Base-by-base conservation (phyloP, 2,113 vertebrate species). In the Ailurus styani region DNA sequence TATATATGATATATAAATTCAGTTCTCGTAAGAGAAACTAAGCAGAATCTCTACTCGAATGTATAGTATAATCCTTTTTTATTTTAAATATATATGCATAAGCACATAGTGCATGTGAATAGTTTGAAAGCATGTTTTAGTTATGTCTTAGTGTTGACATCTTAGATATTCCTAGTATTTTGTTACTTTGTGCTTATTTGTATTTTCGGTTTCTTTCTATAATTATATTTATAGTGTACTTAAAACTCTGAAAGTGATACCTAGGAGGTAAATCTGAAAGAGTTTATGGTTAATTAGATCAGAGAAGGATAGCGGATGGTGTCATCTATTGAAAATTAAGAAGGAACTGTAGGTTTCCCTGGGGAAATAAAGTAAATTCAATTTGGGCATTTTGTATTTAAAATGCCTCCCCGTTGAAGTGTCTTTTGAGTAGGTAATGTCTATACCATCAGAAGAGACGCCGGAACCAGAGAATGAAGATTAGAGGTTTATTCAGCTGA, bases 211-310 rank as follows among this genome's bases (percentile, higher is more conserved):
- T 94, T 82, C 81, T 91, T 93, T 79, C 47, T 90, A n/a, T 79
- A n/a, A 54, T 82, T 4, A 0, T n/a, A 87, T 89, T 88, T 97
- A 27, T 88, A 82, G 7, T 91, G 1, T 77, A 57, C 29, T 89
- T 91, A 83, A 84, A 96, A 83, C 84, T 77, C 87, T 90, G 31
- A 83, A 84, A 87, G 34, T 97, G 23, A 15, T 91, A 47, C 72
- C 93, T 91, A 93, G 11, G 25, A 64, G 62, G 29, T 77, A 62
- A 72, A 66, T 68, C 23, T 72, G 45, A 66, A 93, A 86, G 37
- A 47, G 31, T 78, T 97, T 72, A 37, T 90, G 47, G 86, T 60
- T 91, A 82, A 89, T 86, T 75, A 87, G 45, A 64, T 83, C 77
- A 87, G 78, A 73, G 18, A 60, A 87, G n/a, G 23, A 27, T 42